Evolutionary conservation across 2,797 vertebrate genomes (phyloP).

Genomic region (Chloroceryle inda): DNA sequence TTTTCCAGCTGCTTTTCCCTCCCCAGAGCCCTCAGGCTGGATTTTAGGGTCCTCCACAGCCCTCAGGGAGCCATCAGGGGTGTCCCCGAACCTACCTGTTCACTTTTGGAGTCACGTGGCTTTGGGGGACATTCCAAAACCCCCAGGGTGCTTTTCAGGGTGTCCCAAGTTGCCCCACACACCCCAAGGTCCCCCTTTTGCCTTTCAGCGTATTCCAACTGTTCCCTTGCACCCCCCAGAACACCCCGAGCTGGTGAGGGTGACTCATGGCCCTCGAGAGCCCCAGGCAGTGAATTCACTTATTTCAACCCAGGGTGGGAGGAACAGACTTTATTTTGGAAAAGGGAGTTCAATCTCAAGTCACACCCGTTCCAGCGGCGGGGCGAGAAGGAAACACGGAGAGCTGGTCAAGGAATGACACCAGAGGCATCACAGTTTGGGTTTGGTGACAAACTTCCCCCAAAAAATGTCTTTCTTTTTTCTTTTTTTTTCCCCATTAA

Average conservation of each 20-base stretch:
- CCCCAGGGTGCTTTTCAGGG: accelerated
- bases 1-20: accelerated
- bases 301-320: background rate
- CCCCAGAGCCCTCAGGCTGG: no score
- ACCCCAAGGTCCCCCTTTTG: background rate
- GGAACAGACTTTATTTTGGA: constrained; percentile 43
- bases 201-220: accelerated
- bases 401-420: accelerated
- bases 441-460: accelerated
- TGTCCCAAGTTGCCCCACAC: accelerated
- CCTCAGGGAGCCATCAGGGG: accelerated
- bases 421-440: accelerated
- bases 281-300: accelerated
- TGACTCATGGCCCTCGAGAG: accelerated
- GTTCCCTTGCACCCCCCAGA: background rate
- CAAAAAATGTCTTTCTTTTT: background rate
- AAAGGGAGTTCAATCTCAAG: background rate
- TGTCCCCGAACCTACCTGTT: background rate
- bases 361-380: accelerated
- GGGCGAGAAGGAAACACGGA: accelerated
- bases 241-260: accelerated
- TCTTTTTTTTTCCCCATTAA: background rate
- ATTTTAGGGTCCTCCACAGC: background rate
- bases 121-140: background rate
- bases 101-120: no score